A percentile compares a stretch with the other conserved stretches of the same genome.
Conservation (phyloP, 2,888 invertebrate species). For the Bombylius discolor region DNA sequence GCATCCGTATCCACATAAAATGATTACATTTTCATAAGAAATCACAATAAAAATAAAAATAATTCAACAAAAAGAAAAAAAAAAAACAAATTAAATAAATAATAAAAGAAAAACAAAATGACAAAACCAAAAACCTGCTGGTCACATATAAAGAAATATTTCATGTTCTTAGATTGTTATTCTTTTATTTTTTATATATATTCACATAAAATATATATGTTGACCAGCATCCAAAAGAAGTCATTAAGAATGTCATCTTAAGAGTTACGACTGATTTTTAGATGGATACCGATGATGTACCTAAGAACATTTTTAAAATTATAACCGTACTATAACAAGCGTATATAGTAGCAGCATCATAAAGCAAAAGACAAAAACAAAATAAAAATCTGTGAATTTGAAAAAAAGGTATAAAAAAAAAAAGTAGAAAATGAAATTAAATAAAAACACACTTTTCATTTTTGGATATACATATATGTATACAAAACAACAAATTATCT, state of each 20-base stretch:
- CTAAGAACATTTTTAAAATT: neutral
- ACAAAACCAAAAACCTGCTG: too few relatives aligned
- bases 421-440: neutral
- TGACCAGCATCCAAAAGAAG: slow-evolving; percentile 4
- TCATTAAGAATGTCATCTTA: slow-evolving; percentile 8
- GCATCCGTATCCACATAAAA: neutral
- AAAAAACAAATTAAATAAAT: neutral
- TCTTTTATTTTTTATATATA: neutral
- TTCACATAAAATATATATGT: too few relatives aligned
- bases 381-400: neutral
- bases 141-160: too few relatives aligned
- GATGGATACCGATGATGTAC: slow-evolving; percentile 3
- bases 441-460: neutral
- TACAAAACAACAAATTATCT: slow-evolving; percentile 11
- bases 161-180: too few relatives aligned
- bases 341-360: neutral
- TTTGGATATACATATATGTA: too few relatives aligned
- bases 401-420: neutral
- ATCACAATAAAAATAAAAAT: neutral
- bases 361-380: neutral
- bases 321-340: neutral
- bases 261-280: slow-evolving; percentile 10
- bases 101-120: neutral
- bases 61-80: neutral
- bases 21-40: slow-evolving; percentile 6